Base-by-base conservation (phyloP, 1,140 invertebrate genomes). In the Cherax destructor region DNA sequence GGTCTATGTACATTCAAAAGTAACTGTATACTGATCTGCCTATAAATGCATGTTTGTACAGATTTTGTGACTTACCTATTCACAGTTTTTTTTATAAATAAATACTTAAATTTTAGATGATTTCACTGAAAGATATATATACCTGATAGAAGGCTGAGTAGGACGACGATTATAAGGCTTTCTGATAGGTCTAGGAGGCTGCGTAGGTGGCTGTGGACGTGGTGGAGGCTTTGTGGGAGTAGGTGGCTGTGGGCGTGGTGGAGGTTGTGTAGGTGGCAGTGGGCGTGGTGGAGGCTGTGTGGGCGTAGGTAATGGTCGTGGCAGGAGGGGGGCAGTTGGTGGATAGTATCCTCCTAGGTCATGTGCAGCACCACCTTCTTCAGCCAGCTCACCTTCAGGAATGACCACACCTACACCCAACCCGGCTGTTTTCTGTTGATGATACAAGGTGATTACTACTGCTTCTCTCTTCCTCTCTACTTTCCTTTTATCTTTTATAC, bases 61-160 rank as follows among this genome's bases (percentile, higher is more conserved):
- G 30, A 41, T 41, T 41, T 41, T 41, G 30, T 41, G 30, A 41
- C 30, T 41, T 41, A 41, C 30, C 30, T 41, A 41, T 41, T 41
- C 30, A 41, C 30, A 0, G 30, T 41, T 41, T 41, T 41, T 41
- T 41, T 41, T 41, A 41, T 41, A 41, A 41, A 41, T 41, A 41
- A 41, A 41, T 41, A 41, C 30, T 41, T 41, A 2, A 41, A 2
- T 41, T 41, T 41, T 41, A 41, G 30, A 41, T 41, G 30, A 41
- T 41, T 41, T 41, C 30, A 41, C 30, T 41, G 30, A 41, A 41
- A 41, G 30, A 41, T 41, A 56, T 9, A 18, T 59, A 65, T 72
- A 86, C 89, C 89, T 91, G 74, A 91, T 91, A 4, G 89, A 76
- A 16, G 87, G 87, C 65, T 88, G 87, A 65, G 87, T 88, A 5